phyloP scores from a whole-genome alignment of 2,113 vertebrate genomes.

The Dascyllus trimaculatus region DNA sequence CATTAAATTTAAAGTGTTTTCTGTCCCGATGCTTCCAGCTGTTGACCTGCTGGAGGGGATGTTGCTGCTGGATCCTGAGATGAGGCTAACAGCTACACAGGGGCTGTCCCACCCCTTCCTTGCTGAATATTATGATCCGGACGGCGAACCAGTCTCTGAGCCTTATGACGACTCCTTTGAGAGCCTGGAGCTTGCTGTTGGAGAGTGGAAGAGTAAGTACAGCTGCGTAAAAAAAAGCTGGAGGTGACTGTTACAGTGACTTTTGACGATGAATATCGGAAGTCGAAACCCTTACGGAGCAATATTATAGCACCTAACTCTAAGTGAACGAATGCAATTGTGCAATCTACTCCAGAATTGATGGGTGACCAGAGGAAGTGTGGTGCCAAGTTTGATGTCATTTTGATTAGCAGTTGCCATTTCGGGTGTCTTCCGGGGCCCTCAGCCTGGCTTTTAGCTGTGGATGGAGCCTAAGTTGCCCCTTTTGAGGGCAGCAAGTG shows the following conservation, averaged over 20 bases:
- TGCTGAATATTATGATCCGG: conserved; percentile 84
- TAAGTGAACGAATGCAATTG: no score
- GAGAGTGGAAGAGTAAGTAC: conserved; percentile 87
- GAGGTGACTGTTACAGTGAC: background rate
- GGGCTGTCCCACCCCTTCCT: conserved; percentile 84
- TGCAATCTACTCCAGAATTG: no score
- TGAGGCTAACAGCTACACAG: conserved; percentile 80
- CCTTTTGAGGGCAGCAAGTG: no score
- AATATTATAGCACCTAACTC: no score
- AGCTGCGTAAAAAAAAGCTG: background rate
- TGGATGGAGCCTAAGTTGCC: no score
- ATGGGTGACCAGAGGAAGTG: no score
- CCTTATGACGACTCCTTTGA: conserved; percentile 88
- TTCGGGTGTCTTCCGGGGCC: no score
- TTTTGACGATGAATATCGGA: no score
- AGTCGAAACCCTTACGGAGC: no score
- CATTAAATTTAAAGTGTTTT: background rate
- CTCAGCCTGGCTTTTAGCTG: no score
- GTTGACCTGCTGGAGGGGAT: conserved; percentile 84
- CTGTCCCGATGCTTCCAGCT: conserved; percentile 60
- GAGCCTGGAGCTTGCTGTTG: conserved; percentile 82
- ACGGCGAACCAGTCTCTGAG: conserved; percentile 78
- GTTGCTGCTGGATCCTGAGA: conserved; percentile 86
- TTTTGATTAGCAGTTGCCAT: no score
- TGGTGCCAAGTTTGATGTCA: no score